phyloP scores from a whole-genome alignment of 2,113 vertebrate genomes.

The Deroptyus accipitrinus region DNA sequence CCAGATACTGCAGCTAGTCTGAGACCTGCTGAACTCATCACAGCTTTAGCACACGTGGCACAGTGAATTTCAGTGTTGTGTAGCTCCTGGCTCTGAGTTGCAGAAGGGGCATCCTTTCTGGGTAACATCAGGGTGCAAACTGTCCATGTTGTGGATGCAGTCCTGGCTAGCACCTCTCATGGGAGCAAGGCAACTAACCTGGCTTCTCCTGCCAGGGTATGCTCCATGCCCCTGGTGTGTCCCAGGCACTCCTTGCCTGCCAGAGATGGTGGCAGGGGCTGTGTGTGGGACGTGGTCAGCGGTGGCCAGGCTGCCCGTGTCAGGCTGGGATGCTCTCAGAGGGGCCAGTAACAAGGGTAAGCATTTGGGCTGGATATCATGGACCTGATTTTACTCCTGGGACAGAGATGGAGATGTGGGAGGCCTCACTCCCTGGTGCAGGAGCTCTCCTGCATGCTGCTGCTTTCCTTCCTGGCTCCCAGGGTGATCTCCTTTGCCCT shows the following conservation, averaged over 20 bases:
- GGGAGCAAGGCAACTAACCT: not conserved
- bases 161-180: not conserved
- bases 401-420: not conserved
- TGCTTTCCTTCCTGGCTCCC: not conserved
- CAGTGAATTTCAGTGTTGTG: rapidly evolving
- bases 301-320: rapidly evolving
- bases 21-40: not conserved
- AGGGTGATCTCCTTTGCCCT: not conserved
- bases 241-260: not conserved
- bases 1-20: not conserved
- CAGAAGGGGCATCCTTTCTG: not conserved
- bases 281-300: rapidly evolving
- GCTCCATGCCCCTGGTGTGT: rapidly evolving
- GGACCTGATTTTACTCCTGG: not conserved
- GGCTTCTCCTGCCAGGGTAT: not conserved
- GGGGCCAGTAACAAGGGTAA: too few relatives aligned
- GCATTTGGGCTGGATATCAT: rapidly evolving
- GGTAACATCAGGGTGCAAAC: not conserved
- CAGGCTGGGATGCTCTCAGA: not conserved
- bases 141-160: not conserved
- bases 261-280: rapidly evolving
- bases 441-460: not conserved
- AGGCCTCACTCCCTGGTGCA: not conserved
- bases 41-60: not conserved
- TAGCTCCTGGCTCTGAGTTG: not conserved